Base-by-base conservation (phyloP, 2,888 invertebrate genomes). In the Steinernema carpocapsae region DNA sequence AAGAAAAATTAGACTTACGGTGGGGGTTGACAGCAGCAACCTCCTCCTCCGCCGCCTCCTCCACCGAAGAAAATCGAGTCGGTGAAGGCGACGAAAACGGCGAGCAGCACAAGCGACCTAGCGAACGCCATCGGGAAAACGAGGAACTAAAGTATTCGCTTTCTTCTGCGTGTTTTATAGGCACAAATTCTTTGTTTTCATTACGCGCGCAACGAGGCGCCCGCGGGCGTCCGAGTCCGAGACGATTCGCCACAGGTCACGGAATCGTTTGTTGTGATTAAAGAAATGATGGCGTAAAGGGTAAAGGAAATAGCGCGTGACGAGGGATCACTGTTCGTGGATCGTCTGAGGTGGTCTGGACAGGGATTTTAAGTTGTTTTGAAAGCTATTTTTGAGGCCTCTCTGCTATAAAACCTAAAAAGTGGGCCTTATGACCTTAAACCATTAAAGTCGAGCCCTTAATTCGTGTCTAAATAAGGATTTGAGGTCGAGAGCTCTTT, bases 41-140 rank as follows among this genome's bases (percentile, higher is more conserved):
- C 64, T 29, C 64, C 64, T 10, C 64, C 64, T 32, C 64, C 26
- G 22, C 56, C 64, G 2, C 64, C 64, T 29, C 64, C 64, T 22
- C 37, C 64, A 32, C 64, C 37, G 32, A 64, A 37, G 64, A 64
- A 29, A 32, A 64, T 32, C 32, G 37, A 64, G 64, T 29, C 64
- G 64, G 64, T 12, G 14, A 64, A 12, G 19, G n/a, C 32, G 29
- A 64, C 29, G 32, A 64, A 17, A 26, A 32, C 64, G 17, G 24
- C 52, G 52, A 52, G 3, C 7, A 52, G 22, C 19, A 52, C 6
- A 22, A 22, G 22, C 12, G 24, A n/a, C 24, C 52, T 52, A 24
- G 22, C 19, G 24, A 52, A n/a, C 52, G 24, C 24, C 52, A 48
- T 19, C 6, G 22, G 19, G 14, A 48, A 17, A 7, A 10, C 6